Base-by-base conservation (phyloP, 35 echinoderm and acorn worm species). In the Heliocidaris tuberculata region DNA sequence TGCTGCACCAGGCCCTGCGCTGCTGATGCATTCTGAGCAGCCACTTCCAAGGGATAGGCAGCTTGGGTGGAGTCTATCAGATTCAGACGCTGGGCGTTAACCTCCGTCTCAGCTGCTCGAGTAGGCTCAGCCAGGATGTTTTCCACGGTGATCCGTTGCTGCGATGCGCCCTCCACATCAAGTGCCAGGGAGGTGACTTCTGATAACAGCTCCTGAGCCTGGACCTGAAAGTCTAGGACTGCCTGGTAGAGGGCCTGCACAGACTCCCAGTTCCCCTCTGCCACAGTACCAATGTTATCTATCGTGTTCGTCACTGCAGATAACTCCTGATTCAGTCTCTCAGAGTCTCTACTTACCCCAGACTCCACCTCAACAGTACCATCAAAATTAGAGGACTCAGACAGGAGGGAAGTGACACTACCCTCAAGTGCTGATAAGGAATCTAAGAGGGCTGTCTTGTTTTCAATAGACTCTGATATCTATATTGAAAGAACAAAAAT, bases 341-440 rank as follows among this genome's bases (percentile, higher is more conserved):
- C 71, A 1, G 94, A 94, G 60, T 47, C 95, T 54, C 90, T 95
- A 47, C 31, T 93, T 5, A 71, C 86, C 12, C 65, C 93, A 0
- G 85, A 13, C 60, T 92, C 85, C 19, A 97, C 94, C 49, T 91
- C 50, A 35, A 97, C 94, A 30, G 49, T 95, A 2, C 97, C 97
- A 60, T 92, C 71, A 86, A 92, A 97, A 2, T n/a, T 9, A 17
- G 27, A 88, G 21, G 94, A 70, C 31, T 88, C 47, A 85, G 27
- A 15, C 17, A 90, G n/a, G 7, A 87, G 48, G 32, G 48, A 10
- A 11, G 88, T 86, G 47, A 95, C 47, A 32, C 71, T 78, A 4
- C 32, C 15, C 92, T 92, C 92, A 16, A 85, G 47, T 21, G 93
- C 32, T 47, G 94, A 87, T 94, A 95, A 85, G 30, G 42, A 86